A percentile compares a stretch with the other conserved stretches of the same genome.
Evolutionary conservation across 2,888 invertebrate species (phyloP).

Genomic region (Desoria tigrina): DNA sequence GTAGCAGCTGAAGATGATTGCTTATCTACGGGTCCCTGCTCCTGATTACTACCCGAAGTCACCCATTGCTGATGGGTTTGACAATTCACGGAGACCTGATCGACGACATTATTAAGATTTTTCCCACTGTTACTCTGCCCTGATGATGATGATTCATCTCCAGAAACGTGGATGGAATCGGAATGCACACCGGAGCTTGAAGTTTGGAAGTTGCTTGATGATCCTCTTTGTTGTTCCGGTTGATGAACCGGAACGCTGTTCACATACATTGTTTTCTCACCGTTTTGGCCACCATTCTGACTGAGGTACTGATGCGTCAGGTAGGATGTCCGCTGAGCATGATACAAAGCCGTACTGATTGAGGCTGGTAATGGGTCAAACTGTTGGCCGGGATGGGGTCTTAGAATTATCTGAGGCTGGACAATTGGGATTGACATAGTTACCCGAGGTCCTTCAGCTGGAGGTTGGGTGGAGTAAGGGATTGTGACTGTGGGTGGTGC

Average conservation of each 20-base stretch:
- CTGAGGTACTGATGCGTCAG: conserved; percentile 50
- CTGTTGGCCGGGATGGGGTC: conserved; percentile 34
- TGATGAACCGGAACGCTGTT: conserved; percentile 39
- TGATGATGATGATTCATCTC: neutral
- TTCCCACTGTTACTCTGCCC: neutral
- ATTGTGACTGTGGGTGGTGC: neutral
- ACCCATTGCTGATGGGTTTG: conserved; percentile 28
- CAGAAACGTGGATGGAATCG: neutral
- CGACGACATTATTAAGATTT: neutral
- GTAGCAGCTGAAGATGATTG: conserved; percentile 15
- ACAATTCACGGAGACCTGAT: conserved; percentile 18
- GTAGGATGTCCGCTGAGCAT: conserved; percentile 52
- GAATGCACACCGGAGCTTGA: conserved; percentile 6
- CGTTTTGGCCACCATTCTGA: conserved; percentile 21
- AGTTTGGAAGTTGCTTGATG: neutral
- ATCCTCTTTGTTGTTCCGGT: neutral
- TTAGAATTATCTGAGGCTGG: conserved; percentile 23
- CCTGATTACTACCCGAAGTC: conserved; percentile 6
- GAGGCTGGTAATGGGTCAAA: conserved; percentile 50
- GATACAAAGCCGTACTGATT: conserved; percentile 50
- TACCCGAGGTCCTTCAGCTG: neutral
- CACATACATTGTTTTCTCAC: conserved; percentile 39
- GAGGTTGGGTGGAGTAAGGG: neutral
- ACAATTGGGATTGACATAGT: neutral
- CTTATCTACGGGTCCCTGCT: neutral